Evolutionary conservation across 1,140 invertebrate genomes (phyloP).

Genomic region (Coptotermes formosanus): DNA sequence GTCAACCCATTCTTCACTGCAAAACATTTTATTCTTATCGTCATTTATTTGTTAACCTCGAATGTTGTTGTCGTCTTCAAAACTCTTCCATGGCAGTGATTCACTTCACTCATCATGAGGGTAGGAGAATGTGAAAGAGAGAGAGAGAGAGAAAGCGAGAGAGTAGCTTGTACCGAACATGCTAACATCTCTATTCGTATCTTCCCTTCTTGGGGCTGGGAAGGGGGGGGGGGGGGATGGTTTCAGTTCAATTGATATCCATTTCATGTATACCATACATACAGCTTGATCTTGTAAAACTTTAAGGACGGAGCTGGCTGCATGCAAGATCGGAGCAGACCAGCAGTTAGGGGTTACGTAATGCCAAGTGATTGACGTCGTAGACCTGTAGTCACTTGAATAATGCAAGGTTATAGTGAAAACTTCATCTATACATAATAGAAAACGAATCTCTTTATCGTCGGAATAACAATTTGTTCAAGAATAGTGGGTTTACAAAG

Average conservation of each 20-base stretch:
- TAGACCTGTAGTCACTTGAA: not conserved
- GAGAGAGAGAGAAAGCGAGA: not conserved
- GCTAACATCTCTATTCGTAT: conserved; percentile 12
- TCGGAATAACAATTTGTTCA: not conserved
- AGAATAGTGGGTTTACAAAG: not conserved
- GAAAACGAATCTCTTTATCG: not conserved
- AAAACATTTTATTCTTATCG: not conserved
- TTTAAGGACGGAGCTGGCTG: not conserved
- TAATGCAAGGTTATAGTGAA: not conserved
- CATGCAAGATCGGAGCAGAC: not conserved
- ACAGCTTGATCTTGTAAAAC: not conserved
- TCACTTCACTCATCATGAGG: not conserved
- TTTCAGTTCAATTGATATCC: not conserved
- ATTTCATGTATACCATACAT: not conserved
- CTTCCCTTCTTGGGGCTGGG: not conserved
- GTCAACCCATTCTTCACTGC: not conserved
- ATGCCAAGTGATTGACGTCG: not conserved
- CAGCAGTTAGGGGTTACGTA: not conserved
- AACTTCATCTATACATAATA: not conserved
- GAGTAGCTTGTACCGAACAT: not conserved
- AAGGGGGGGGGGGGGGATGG: not conserved
- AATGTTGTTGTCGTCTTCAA: not conserved
- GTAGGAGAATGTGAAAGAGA: not conserved
- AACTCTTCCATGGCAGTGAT: not conserved
- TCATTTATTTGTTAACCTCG: not conserved